A percentile compares a stretch with the other conserved stretches of the same genome.
phyloP scores from a whole-genome alignment of 2,797 vertebrate genomes.

The Gastrophryne carolinensis region DNA sequence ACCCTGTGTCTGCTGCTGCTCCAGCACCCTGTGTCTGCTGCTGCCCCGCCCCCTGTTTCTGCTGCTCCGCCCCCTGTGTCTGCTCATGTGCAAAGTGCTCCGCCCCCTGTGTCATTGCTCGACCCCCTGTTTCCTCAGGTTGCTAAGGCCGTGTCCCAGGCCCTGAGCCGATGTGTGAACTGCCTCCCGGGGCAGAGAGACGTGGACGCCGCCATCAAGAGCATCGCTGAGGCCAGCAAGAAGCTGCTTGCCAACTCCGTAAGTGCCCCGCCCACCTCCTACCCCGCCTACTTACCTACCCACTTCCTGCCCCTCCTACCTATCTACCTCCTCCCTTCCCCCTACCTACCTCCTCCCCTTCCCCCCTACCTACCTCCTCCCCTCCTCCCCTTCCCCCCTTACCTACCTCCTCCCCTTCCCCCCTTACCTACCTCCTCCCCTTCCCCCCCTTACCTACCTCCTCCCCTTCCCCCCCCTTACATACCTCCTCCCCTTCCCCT shows the following conservation, averaged over 20 bases:
- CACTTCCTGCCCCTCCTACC: too few species aligned
- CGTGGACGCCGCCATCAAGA: constrained; percentile 90
- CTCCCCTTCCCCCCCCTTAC: background rate
- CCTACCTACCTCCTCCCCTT: too few species aligned
- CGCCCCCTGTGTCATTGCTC: too few species aligned
- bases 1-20: too few species aligned
- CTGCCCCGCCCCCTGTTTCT: too few species aligned
- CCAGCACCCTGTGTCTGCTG: too few species aligned
- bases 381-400: background rate
- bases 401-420: background rate
- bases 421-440: too few species aligned
- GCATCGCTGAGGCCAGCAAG: constrained; percentile 93
- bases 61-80: too few species aligned
- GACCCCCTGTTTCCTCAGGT: constrained; percentile 71
- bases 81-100: too few species aligned
- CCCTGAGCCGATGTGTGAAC: constrained; percentile 89
- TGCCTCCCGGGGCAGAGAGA: constrained; percentile 94
- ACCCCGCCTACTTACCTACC: background rate
- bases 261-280: constrained; percentile 35
- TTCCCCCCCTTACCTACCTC: too few species aligned
- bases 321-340: background rate
- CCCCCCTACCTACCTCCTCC: background rate
- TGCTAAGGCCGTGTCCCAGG: constrained; percentile 93
- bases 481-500: background rate
- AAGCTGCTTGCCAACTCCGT: constrained; percentile 84